phyloP scores from a whole-genome alignment of 2,113 vertebrate species.

The Rhagologus leucostigma region DNA sequence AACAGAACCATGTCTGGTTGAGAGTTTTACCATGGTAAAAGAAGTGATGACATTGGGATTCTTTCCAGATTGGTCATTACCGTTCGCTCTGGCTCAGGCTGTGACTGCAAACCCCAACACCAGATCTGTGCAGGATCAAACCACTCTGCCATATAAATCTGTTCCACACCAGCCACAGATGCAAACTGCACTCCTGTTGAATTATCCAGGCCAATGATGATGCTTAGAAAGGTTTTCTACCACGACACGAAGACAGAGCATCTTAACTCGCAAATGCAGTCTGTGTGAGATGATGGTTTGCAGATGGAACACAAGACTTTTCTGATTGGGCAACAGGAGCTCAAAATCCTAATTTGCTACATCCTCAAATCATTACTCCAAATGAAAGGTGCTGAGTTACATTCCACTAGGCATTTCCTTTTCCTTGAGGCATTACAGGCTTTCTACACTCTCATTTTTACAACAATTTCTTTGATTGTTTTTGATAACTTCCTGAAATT shows the following conservation, averaged over 20 bases:
- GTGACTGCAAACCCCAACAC: background rate
- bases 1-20: background rate
- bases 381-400: background rate
- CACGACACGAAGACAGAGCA: background rate
- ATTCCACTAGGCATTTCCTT: background rate
- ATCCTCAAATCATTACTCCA: background rate
- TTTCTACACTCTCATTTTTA: background rate
- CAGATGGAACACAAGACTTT: background rate
- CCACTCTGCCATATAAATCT: background rate
- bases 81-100: background rate
- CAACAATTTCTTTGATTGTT: background rate
- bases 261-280: background rate
- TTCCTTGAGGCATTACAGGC: background rate
- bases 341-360: background rate
- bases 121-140: background rate
- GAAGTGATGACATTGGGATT: background rate
- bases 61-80: background rate
- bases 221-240: background rate
- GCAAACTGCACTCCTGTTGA: background rate
- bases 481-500: background rate
- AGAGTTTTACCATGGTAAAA: background rate
- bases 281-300: background rate
- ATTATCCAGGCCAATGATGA: background rate
- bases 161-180: background rate
- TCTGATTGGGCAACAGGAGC: background rate